Conservation (phyloP, 2,797 vertebrate genomes). For the Apogon hyalosoma region DNA sequence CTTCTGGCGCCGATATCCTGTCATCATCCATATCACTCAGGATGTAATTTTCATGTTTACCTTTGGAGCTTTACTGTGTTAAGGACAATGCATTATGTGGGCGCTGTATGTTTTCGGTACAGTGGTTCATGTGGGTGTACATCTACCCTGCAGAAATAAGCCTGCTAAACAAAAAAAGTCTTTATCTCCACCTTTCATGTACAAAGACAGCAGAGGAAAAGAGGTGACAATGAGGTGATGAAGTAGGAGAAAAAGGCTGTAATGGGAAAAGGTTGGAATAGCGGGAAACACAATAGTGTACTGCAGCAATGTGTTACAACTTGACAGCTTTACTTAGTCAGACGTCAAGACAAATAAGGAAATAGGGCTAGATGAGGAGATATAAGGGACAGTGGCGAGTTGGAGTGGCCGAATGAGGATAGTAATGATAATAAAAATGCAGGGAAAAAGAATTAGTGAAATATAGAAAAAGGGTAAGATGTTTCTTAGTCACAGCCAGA, state of each 20-base stretch:
- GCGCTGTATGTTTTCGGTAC: neutral
- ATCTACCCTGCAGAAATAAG: conserved; percentile 10
- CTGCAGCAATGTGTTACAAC: conserved; percentile 5
- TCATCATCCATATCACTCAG: neutral
- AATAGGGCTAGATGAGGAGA: neutral
- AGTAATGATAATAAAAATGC: too few relatives aligned
- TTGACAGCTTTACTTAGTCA: neutral
- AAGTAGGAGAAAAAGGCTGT: conserved; percentile 5
- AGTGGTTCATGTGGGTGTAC: neutral
- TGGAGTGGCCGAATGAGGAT: neutral
- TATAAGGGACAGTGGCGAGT: neutral
- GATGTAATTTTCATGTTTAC: neutral
- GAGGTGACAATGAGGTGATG: neutral
- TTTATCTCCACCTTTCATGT: conserved; percentile 30
- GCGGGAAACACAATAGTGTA: conserved; percentile 1
- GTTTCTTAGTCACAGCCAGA: too few relatives aligned
- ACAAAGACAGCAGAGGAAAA: conserved; percentile 13
- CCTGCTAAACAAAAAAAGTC: conserved; percentile 20
- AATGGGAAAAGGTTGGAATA: neutral
- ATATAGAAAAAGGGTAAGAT: too few relatives aligned
- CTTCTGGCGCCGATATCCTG: neutral
- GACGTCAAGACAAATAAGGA: conserved; percentile 9
- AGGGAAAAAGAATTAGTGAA: too few relatives aligned
- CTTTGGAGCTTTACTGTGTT: neutral
- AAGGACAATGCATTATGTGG: neutral